Percentiles rank a stretch among this genome's conserved stretches.
These are phyloP conservation scores for Thalassophryne amazonica DNA, from an alignment of 2,797 vertebrate genomes.

Conservation along the genomic window DNA sequence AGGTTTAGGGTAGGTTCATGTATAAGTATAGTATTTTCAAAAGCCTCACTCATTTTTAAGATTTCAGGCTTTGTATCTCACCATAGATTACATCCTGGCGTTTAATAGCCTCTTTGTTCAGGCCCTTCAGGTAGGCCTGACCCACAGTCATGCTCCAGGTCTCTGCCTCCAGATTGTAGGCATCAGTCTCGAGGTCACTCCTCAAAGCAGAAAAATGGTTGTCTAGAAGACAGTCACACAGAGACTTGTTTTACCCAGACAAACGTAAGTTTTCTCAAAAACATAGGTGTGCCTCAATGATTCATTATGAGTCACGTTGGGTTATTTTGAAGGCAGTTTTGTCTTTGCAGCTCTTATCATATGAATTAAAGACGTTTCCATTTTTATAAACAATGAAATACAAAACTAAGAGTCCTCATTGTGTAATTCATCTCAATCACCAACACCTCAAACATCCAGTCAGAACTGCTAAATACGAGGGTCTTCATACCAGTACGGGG, in stretches of 20 bases:
- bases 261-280: constrained; percentile 5
- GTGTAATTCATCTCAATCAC: too few relatives aligned
- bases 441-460: too few relatives aligned
- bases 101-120: constrained; percentile 81
- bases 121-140: constrained; percentile 75
- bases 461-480: too few relatives aligned
- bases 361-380: too few relatives aligned
- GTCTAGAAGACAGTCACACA: constrained; percentile 68
- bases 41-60: too few relatives aligned
- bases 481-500: too few relatives aligned
- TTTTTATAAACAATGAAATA: too few relatives aligned
- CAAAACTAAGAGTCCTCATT: too few relatives aligned
- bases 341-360: not conserved
- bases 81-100: constrained; percentile 94
- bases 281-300: not conserved
- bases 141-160: constrained; percentile 91
- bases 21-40: too few relatives aligned
- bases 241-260: not conserved
- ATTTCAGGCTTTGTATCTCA: constrained; percentile 60
- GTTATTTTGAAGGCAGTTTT: not conserved
- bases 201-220: constrained; percentile 72
- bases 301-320: not conserved
- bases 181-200: constrained; percentile 81
- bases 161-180: constrained; percentile 85
- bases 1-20: too few relatives aligned